Evolutionary conservation across 1,140 invertebrate species (phyloP).

Genomic region (Solenopsis fugax): DNA sequence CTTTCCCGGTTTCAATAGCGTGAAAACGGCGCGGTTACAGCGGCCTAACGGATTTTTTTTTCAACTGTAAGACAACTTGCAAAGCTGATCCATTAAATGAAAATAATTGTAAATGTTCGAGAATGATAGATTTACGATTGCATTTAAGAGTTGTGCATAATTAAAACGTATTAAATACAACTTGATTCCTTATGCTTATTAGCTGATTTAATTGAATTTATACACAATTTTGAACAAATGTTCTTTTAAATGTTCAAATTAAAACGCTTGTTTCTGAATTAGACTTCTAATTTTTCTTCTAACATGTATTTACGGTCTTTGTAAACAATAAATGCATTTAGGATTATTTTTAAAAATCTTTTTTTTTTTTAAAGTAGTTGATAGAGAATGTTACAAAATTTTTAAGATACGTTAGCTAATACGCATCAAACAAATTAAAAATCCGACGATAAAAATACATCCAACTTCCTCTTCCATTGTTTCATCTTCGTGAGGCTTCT

Average conservation of each 20-base stretch:
- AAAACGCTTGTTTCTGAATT: no score
- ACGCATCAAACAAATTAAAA: not conserved
- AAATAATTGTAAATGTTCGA: not conserved
- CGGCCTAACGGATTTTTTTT: not conserved
- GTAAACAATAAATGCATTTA: no score
- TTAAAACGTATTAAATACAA: not conserved
- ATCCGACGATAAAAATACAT: not conserved
- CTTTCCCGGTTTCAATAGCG: not conserved
- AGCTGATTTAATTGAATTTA: not conserved
- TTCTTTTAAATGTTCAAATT: no score
- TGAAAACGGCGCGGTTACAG: not conserved
- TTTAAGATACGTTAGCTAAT: not conserved
- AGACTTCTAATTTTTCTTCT: no score
- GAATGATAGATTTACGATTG: conserved; percentile 10
- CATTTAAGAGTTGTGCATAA: not conserved
- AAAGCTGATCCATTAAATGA: conserved; percentile 22
- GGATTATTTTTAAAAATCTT: no score
- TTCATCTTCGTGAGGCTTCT: not conserved
- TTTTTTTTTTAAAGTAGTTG: not conserved
- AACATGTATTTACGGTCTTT: no score
- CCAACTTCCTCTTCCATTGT: not conserved
- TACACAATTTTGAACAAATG: not conserved
- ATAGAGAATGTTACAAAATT: not conserved
- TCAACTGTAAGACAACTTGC: not conserved
- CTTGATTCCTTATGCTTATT: not conserved